Evolutionary conservation across 2,797 vertebrate species (phyloP).

Genomic region (Amazona ochrocephala): DNA sequence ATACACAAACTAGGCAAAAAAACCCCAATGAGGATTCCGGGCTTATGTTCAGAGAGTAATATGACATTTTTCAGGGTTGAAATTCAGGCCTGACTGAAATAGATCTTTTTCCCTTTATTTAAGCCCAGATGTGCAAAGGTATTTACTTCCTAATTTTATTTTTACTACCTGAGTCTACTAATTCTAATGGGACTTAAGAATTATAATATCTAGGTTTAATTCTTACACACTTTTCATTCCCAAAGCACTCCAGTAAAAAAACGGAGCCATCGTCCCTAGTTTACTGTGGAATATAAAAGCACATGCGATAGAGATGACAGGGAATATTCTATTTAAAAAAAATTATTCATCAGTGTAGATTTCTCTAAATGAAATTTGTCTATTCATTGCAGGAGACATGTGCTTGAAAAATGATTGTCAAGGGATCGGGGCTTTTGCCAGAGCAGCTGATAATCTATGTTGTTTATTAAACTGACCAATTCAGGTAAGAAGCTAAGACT

Average conservation of each 20-base stretch:
- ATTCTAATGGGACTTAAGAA: neutral
- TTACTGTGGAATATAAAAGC: neutral
- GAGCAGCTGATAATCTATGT: neutral
- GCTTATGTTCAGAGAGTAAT: neutral
- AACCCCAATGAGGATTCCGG: neutral
- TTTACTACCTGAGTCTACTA: neutral
- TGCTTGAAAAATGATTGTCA: neutral
- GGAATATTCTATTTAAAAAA: neutral
- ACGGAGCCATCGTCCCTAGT: neutral
- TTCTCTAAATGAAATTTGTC: neutral
- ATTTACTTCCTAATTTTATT: neutral
- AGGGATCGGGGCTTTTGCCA: neutral
- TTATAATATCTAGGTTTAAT: neutral
- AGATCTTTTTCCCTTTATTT: neutral
- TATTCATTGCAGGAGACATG: neutral
- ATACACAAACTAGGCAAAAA: slow-evolving; percentile 32
- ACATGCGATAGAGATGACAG: neutral
- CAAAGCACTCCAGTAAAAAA: neutral
- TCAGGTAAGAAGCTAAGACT: neutral
- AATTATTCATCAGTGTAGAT: neutral
- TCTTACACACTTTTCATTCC: neutral
- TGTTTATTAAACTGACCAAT: neutral
- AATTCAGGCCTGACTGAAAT: neutral
- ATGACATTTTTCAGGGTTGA: slow-evolving; percentile 17
- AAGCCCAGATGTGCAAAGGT: neutral